Evolutionary conservation across 1,140 invertebrate species (phyloP).

Genomic region (Trichonephila clavipes): DNA sequence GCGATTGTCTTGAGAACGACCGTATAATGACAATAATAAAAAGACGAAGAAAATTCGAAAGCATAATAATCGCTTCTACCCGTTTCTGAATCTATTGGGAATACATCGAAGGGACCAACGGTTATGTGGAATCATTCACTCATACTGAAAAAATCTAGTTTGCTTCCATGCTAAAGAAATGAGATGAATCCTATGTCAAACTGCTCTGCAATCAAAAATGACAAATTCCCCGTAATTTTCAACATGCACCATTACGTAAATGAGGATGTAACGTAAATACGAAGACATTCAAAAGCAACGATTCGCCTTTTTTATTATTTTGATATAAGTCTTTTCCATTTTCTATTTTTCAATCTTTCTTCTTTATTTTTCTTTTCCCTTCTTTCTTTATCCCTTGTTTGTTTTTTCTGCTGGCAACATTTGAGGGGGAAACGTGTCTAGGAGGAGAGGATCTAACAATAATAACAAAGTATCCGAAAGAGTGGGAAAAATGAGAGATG

Average conservation of each 20-base stretch:
- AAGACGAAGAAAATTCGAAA: slow-evolving; percentile 33
- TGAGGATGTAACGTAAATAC: slow-evolving; percentile 75
- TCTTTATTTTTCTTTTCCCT: not conserved
- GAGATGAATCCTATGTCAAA: slow-evolving; percentile 62
- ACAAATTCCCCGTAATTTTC: slow-evolving; percentile 75
- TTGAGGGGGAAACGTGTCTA: not conserved
- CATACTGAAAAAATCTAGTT: slow-evolving; percentile 34
- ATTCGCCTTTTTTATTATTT: slow-evolving; percentile 5
- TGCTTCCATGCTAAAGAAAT: slow-evolving; percentile 40
- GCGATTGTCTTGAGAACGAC: slow-evolving; percentile 35
- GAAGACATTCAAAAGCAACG: slow-evolving; percentile 62
- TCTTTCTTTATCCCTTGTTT: not conserved
- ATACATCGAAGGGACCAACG: slow-evolving; percentile 57
- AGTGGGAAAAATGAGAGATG: slow-evolving; percentile 13
- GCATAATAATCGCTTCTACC: slow-evolving; percentile 62
- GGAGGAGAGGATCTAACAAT: slow-evolving; percentile 38
- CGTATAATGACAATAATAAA: slow-evolving; percentile 58
- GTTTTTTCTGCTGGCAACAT: slow-evolving; percentile 13
- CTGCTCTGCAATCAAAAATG: slow-evolving; percentile 74
- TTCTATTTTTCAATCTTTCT: slow-evolving; percentile 39
- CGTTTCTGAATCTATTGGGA: slow-evolving; percentile 56
- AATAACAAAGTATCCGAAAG: slow-evolving; percentile 56
- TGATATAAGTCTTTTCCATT: slow-evolving; percentile 31
- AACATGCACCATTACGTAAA: slow-evolving; percentile 75
- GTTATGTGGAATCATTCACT: slow-evolving; percentile 56